phyloP scores from a whole-genome alignment of 2,888 invertebrate genomes.

The Cataglyphis livida region DNA sequence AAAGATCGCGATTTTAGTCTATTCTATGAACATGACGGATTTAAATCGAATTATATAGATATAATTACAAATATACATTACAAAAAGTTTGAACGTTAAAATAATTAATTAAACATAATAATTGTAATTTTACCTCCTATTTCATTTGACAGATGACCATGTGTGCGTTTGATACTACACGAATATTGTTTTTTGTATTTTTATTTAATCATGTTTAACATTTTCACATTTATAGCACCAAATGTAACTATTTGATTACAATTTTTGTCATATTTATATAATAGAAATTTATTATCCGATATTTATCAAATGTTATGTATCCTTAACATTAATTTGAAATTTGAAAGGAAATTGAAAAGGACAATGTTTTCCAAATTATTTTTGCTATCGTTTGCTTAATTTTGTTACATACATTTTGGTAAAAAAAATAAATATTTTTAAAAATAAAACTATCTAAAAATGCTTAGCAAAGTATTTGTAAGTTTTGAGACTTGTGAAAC shows the following conservation, averaged over 20 bases:
- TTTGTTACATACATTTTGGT: background rate
- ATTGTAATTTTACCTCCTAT: background rate
- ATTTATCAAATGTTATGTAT: background rate
- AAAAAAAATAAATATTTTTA: background rate
- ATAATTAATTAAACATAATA: background rate
- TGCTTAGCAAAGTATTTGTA: background rate
- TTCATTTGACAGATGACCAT: background rate
- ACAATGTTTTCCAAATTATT: background rate
- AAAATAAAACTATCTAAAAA: background rate
- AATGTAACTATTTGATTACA: background rate
- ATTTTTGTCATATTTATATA: background rate
- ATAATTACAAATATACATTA: background rate
- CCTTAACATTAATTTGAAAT: background rate
- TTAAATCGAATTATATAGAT: background rate
- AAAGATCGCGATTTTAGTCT: constrained; percentile 16
- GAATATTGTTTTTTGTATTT: background rate
- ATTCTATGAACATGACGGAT: background rate
- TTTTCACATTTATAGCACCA: background rate
- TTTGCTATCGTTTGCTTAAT: background rate
- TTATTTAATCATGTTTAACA: background rate
- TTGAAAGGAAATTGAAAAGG: background rate
- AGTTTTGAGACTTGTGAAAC: constrained; percentile 36
- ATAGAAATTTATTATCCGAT: background rate
- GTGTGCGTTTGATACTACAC: background rate
- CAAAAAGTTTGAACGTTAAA: background rate